These are phyloP conservation scores for Philhelius pedissequus DNA, from an alignment of 2,888 invertebrate species.

Conservation along the genomic window DNA sequence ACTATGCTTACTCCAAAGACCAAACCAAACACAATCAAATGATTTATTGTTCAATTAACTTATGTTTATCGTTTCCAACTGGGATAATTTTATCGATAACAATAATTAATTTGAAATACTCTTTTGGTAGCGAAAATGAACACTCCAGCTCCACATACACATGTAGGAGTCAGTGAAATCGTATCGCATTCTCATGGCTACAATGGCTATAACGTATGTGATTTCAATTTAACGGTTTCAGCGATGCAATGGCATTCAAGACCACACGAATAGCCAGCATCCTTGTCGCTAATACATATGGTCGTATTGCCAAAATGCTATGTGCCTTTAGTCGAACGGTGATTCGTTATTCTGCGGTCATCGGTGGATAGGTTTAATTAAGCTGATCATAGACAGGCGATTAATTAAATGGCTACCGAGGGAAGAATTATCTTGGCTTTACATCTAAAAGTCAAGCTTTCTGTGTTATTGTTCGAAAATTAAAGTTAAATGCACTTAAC, in stretches of 20 bases:
- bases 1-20: not conserved
- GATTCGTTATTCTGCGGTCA: conserved; percentile 49
- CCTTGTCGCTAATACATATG: not conserved
- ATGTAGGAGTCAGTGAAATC: not conserved
- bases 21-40: conserved; percentile 22
- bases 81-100: conserved; percentile 44
- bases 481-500: not conserved
- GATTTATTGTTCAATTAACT: conserved; percentile 63
- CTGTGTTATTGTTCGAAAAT: not conserved
- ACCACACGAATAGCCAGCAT: not conserved
- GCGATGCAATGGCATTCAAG: conserved; percentile 24
- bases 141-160: not conserved
- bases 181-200: not conserved
- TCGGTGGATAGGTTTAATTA: conserved; percentile 50
- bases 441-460: not conserved
- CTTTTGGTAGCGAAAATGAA: not conserved
- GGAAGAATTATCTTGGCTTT: not conserved
- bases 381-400: conserved; percentile 38
- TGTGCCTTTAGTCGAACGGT: not conserved
- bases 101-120: conserved; percentile 48
- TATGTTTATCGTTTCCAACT: conserved; percentile 55
- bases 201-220: conserved; percentile 18
- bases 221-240: conserved; percentile 53
- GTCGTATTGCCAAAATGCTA: not conserved
- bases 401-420: conserved; percentile 29